Conservation (phyloP, 2,797 vertebrate genomes). For the Neostethus bicornis region DNA sequence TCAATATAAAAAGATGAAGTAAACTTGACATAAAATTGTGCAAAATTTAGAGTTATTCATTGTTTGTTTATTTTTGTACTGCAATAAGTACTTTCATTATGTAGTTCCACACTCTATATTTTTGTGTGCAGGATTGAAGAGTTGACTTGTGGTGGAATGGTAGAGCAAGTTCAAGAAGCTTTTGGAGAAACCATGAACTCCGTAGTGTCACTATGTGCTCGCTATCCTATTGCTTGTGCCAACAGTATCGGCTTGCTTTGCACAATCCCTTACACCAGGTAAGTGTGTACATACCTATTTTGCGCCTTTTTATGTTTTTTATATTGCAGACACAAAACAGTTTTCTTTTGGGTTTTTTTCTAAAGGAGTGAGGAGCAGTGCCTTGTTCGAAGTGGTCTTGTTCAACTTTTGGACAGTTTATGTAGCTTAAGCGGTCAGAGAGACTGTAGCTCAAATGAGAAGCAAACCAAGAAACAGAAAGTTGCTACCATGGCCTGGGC, state of each 20-base stretch:
- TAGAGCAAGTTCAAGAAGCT: constrained; percentile 98
- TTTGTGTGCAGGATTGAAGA: constrained; percentile 89
- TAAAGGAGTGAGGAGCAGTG: constrained; percentile 98
- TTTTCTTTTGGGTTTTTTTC: constrained; percentile 15
- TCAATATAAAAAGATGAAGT: neutral
- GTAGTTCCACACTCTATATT: constrained; percentile 3
- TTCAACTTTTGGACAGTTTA: constrained; percentile 95
- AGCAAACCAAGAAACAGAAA: constrained; percentile 97
- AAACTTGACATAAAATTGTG: neutral
- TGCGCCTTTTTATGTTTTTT: neutral
- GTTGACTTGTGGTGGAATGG: constrained; percentile 97
- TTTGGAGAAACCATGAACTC: constrained; percentile 99
- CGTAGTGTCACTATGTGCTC: constrained; percentile 94
- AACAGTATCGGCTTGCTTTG: constrained; percentile 97
- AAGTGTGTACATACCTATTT: constrained; percentile 34
- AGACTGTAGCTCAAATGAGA: constrained; percentile 93
- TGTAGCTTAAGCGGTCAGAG: constrained; percentile 96
- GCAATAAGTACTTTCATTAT: neutral
- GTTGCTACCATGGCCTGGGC: constrained; percentile 99
- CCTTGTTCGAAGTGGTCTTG: constrained; percentile 94
- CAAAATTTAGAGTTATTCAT: neutral
- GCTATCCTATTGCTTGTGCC: constrained; percentile 97
- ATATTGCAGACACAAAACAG: neutral
- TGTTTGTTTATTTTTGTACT: neutral
- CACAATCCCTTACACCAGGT: constrained; percentile 98